phyloP scores from a whole-genome alignment of 2,797 vertebrate species.

The Tangara arthus region DNA sequence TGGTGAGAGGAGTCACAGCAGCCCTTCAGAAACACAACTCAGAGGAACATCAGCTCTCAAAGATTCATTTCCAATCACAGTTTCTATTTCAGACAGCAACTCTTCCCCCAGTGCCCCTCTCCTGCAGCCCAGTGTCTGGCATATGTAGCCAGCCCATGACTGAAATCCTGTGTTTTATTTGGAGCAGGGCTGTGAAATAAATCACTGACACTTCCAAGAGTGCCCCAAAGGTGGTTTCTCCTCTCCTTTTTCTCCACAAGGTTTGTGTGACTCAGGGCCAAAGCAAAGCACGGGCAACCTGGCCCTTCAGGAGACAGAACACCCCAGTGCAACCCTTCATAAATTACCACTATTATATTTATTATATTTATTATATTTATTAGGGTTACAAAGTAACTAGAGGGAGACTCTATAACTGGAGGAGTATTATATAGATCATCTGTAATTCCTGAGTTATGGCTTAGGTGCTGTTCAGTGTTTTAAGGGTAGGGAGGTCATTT shows the following conservation, averaged over 20 bases:
- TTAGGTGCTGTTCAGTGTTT: not conserved
- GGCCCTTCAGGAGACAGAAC: not conserved
- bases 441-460: not conserved
- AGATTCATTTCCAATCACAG: not conserved
- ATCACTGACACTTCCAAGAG: not conserved
- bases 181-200: not conserved
- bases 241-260: not conserved
- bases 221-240: too few relatives aligned
- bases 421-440: not conserved
- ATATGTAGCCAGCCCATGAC: fast-evolving
- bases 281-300: not conserved
- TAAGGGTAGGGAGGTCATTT: not conserved
- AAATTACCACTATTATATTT: not conserved
- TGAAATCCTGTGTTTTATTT: not conserved
- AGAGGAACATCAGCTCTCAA: not conserved
- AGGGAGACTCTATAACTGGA: not conserved
- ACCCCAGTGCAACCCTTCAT: not conserved
- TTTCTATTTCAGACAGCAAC: not conserved
- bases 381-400: not conserved
- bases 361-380: not conserved
- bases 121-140: not conserved
- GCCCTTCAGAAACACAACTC: not conserved
- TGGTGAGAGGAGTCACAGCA: not conserved
- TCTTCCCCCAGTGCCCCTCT: not conserved
- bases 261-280: not conserved